phyloP scores from a whole-genome alignment of 2,888 invertebrate species.

The Philereme transversata region DNA sequence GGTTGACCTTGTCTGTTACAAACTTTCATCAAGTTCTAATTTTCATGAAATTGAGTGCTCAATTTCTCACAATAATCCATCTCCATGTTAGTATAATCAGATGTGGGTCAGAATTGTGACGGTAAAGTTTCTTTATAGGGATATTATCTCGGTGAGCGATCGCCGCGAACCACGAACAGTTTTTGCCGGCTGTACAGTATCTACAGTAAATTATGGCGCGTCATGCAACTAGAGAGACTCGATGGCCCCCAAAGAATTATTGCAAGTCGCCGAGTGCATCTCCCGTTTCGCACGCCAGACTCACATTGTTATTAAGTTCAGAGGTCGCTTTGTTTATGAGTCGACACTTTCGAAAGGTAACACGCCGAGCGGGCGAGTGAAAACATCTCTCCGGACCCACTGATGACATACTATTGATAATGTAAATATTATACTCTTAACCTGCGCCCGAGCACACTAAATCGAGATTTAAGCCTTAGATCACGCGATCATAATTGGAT shows the following conservation, averaged over 20 bases:
- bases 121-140: conserved; percentile 63
- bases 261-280: conserved; percentile 75
- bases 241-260: conserved; percentile 76
- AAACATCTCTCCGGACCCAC: conserved; percentile 71
- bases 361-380: conserved; percentile 73
- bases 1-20: conserved; percentile 54
- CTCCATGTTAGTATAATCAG: conserved; percentile 63
- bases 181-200: conserved; percentile 58
- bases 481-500: conserved; percentile 40
- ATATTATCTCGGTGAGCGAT: conserved; percentile 63
- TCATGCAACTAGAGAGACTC: conserved; percentile 66
- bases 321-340: conserved; percentile 82
- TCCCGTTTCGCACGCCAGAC: conserved; percentile 81
- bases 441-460: conserved; percentile 62
- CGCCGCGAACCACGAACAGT: conserved; percentile 59
- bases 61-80: conserved; percentile 57
- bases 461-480: conserved; percentile 50
- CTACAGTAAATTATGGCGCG: conserved; percentile 62
- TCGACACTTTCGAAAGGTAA: conserved; percentile 81
- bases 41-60: conserved; percentile 31
- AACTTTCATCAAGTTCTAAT: conserved; percentile 31
- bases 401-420: conserved; percentile 82
- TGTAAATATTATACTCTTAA: conserved; percentile 74
- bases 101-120: conserved; percentile 69
- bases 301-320: conserved; percentile 83